Evolutionary conservation across 2,797 vertebrate species (phyloP), one percentile per base, ranked within the genome.

Genomic region (Spea hammondii): DNA sequence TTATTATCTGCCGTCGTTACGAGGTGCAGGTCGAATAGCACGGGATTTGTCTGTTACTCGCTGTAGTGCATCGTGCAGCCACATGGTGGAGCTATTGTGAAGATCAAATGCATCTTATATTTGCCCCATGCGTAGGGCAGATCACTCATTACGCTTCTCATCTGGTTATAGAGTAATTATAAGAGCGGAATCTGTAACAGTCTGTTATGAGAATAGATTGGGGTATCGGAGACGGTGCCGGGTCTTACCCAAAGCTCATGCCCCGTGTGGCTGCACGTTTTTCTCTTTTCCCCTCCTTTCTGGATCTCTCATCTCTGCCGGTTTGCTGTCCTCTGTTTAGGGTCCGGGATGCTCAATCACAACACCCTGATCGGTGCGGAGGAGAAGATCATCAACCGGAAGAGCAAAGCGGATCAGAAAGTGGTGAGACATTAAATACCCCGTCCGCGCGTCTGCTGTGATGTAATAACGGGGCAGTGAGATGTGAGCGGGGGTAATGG

Each of bases 311-410:
- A 6, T 11, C 51, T 11, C 51, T 1, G 6, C 51, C n/a, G 14
- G n/a, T 14, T 83, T 71, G 72, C 17, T 7, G 65, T n/a, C 12
- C 74, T 86, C 72, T 84, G 50, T 82, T 70, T 92, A 99, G 97
- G 97, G 66, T 99, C 97, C 46, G 97, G 93, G 70, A 91, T 94
- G 89, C 93, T 93, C 0, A 93, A 95, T 79, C 87, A 96, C 80
- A 94, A 96, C 0, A 94, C 95, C 17, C 92, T 99, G 86, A 96
- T 98, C 0, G 97, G 96, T 0, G 93, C 95, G 0, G 96, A 98
- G 85, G 96, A 99, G 85, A 95, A 95, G 84, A 91, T 95, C 83
- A 95, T 98, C 86, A 99, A 97, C 92, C 94, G 92, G 91, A 96
- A 96, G 90, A 92, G 91, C 84, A 95, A 96, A 88, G 92, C 95